Conservation (phyloP, 2,113 vertebrate genomes). For the Rafetus swinhoei region DNA sequence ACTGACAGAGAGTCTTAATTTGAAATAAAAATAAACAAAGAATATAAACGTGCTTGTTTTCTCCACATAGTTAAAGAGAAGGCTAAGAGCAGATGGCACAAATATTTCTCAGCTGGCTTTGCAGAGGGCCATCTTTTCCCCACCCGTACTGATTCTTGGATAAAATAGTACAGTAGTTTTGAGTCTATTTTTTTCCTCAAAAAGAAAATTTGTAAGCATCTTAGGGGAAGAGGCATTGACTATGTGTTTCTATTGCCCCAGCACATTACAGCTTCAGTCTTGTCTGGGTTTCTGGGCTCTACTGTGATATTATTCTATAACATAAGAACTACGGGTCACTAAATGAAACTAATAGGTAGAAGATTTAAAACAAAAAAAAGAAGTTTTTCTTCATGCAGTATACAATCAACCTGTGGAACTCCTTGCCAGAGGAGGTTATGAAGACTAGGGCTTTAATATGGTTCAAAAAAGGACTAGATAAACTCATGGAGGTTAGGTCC, state of each 20-base stretch:
- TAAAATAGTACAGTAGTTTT: background rate
- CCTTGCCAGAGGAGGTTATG: too few relatives aligned
- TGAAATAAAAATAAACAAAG: conserved; percentile 1
- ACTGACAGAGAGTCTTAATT: background rate
- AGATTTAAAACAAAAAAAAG: too few relatives aligned
- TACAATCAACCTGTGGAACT: too few relatives aligned
- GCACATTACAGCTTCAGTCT: background rate
- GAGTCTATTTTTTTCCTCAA: background rate
- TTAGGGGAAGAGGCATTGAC: background rate
- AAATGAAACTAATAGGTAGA: too few relatives aligned
- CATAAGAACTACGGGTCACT: too few relatives aligned
- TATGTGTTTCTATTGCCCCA: background rate
- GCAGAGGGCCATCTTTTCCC: background rate
- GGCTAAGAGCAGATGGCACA: background rate
- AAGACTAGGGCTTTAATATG: too few relatives aligned
- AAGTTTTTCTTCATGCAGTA: too few relatives aligned
- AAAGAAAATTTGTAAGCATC: background rate
- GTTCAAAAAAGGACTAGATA: too few relatives aligned
- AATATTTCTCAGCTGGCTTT: background rate
- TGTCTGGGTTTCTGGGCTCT: background rate
- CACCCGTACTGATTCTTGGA: background rate
- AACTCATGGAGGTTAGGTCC: too few relatives aligned
- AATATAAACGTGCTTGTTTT: background rate
- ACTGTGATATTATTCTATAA: background rate
- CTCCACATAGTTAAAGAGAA: background rate